These are phyloP conservation scores for Penaeus chinensis DNA, from an alignment of 1,140 invertebrate genomes.

Conservation along the genomic window DNA sequence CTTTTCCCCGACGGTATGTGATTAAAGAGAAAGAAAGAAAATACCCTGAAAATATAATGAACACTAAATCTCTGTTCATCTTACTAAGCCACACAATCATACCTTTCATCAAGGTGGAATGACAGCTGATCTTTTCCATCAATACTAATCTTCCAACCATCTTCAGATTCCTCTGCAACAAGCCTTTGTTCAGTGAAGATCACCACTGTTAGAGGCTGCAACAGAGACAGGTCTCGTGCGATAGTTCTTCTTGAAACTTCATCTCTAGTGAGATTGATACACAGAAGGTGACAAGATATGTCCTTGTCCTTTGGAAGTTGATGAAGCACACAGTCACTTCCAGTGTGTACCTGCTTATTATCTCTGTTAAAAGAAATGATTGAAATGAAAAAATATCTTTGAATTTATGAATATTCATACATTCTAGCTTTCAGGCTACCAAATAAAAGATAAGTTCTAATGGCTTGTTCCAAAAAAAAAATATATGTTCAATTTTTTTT, in stretches of 20 bases:
- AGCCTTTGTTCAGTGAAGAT: slow-evolving; percentile 31
- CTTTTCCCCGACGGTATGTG: no score
- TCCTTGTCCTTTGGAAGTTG: slow-evolving; percentile 7
- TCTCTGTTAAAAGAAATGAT: not conserved
- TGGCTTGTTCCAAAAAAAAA: no score
- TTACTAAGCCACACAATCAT: not conserved
- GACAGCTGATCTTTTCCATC: slow-evolving; percentile 32
- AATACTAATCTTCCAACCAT: slow-evolving; percentile 12
- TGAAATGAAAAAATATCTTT: not conserved
- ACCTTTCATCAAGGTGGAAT: slow-evolving; percentile 47
- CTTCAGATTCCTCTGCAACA: not conserved
- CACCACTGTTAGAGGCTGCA: slow-evolving; percentile 38
- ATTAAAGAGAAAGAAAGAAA: not conserved
- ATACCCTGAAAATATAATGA: not conserved
- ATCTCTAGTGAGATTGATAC: slow-evolving; percentile 37
- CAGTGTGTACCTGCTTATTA: slow-evolving; percentile 22
- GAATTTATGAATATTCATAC: not conserved
- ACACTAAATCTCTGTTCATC: not conserved
- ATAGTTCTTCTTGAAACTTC: slow-evolving; percentile 31
- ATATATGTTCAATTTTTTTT: no score
- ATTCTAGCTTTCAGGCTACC: not conserved
- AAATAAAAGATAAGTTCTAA: no score
- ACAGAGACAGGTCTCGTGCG: slow-evolving; percentile 46
- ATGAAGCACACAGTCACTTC: slow-evolving; percentile 54
- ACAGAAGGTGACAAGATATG: slow-evolving; percentile 28